Percentiles rank a stretch among this genome's conserved stretches.
Conservation (phyloP, 2,888 invertebrate genomes). For the Halictus quadricinctus region DNA sequence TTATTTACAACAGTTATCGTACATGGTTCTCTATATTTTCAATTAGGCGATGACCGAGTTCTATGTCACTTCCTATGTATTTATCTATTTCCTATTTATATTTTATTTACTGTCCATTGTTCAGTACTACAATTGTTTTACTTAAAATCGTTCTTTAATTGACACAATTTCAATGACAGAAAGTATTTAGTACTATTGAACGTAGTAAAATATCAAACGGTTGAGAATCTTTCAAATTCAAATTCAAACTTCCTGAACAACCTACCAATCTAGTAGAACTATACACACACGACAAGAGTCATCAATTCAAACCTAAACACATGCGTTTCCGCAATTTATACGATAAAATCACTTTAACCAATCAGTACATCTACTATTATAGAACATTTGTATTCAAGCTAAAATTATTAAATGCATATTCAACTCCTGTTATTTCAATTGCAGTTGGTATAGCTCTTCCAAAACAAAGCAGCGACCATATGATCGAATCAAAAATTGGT, state of each 20-base stretch:
- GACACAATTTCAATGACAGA: background rate
- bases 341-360: background rate
- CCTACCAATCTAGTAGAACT: no score
- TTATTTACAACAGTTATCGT: background rate
- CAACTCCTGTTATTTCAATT: background rate
- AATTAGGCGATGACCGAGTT: background rate
- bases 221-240: background rate
- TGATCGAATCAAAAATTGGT: slow-evolving; percentile 9
- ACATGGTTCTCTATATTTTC: background rate
- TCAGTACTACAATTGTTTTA: background rate
- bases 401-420: background rate
- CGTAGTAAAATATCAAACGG: background rate
- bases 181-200: background rate
- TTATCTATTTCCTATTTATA: background rate
- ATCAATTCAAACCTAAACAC: background rate
- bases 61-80: background rate
- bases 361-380: background rate
- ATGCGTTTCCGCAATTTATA: background rate
- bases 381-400: background rate
- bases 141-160: background rate
- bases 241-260: no score
- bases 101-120: background rate
- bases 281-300: background rate
- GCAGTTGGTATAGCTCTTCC: background rate
- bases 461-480: background rate